Base-by-base conservation (phyloP, 2,797 vertebrate species). In the Nannoperca australis region DNA sequence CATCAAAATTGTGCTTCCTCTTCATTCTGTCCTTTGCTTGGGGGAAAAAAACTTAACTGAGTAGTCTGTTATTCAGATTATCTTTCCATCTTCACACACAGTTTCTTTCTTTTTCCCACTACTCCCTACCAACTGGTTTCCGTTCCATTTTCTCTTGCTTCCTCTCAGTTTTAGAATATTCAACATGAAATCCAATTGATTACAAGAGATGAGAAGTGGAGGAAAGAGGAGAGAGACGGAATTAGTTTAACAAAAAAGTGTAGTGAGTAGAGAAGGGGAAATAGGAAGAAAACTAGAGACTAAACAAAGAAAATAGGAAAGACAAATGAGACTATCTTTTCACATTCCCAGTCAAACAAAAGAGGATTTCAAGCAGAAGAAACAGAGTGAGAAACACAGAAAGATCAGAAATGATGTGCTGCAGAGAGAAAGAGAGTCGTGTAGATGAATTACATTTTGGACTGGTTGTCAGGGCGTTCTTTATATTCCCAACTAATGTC, bases 1-100 rank as follows among this genome's bases (percentile, higher is more conserved):
- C 73, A 84, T 83, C 56, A 75, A 74, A 89, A 83, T 88, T 70
- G 55, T 63, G 79, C 79, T 85, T 87, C 81, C 81, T 85, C 75
- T 67, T 81, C 73, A 73, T 75, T 91, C 78, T 77, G 73, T 89
- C 70, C 70, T 78, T 77, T 45, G 83, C 66, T 67, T 67, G 90
- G 85, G 86, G 84, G 79, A 70, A 51, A 51, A 83, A 81, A 88
- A 76, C 56, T 68, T 76, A 62, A 59, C 42, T 40, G 77, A 84
- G 50, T 54, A 59, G 66, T 20, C 59, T 74, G 78, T 67, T 87
- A 67, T 78, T 84, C 65, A 61, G 53, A 85, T 68, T 71, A 83
- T 82, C 77, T 79, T 34, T 22, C 70, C 45, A 80, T 79, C 60
- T 78, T 85, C 68, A 62, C 55, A 22, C 67, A 27, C 58, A 14